phyloP scores from a whole-genome alignment of 2,113 vertebrate genomes.

The Chaetodon auriga region DNA sequence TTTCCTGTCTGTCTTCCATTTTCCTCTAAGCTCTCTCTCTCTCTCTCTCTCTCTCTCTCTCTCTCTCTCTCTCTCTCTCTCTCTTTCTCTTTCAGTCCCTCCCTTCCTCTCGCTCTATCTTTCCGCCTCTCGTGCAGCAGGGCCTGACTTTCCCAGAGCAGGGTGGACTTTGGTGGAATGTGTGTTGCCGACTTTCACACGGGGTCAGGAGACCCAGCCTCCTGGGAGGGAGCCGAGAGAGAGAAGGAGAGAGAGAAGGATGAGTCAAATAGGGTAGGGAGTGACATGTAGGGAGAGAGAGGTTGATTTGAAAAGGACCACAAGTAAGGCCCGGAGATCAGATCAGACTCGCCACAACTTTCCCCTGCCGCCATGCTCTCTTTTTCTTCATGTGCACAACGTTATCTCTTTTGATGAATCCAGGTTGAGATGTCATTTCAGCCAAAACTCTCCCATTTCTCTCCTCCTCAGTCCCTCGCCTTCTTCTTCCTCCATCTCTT shows the following conservation, averaged over 20 bases:
- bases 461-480: not conserved
- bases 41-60: slow-evolving; percentile 2
- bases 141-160: slow-evolving; percentile 86
- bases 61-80: not conserved
- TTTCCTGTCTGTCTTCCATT: slow-evolving; percentile 23
- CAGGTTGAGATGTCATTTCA: slow-evolving; percentile 12
- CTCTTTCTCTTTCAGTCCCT: not conserved
- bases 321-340: slow-evolving; percentile 20
- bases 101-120: not conserved
- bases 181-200: slow-evolving; percentile 86
- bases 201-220: slow-evolving; percentile 87
- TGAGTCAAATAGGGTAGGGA: slow-evolving; percentile 63
- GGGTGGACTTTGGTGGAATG: slow-evolving; percentile 91
- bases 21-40: slow-evolving; percentile 25
- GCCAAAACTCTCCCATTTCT: not conserved
- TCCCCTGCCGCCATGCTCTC: not conserved
- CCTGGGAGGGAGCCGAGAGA: slow-evolving; percentile 66
- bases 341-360: slow-evolving; percentile 8
- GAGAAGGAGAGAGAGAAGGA: slow-evolving; percentile 48
- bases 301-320: slow-evolving; percentile 31
- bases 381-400: not conserved
- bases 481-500: slow-evolving; percentile 2
- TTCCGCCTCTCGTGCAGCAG: slow-evolving; percentile 60
- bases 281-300: slow-evolving; percentile 35
- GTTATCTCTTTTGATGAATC: slow-evolving; percentile 21